phyloP scores from a whole-genome alignment of 2,113 vertebrate genomes.

The Brachirus orientalis region DNA sequence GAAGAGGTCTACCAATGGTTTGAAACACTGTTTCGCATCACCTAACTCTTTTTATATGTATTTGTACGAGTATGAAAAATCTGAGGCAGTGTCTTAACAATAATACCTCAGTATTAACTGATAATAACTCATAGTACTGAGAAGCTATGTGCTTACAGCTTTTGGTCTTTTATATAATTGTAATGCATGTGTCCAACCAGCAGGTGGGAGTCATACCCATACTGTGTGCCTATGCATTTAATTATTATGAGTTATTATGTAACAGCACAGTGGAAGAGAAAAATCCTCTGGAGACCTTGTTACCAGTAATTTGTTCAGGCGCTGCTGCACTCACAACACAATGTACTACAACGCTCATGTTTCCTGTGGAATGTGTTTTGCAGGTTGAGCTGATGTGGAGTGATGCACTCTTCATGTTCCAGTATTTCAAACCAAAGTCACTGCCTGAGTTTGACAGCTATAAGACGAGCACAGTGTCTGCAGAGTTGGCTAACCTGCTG shows the following conservation, averaged over 20 bases:
- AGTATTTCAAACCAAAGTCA: conserved; percentile 97
- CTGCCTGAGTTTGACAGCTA: conserved; percentile 98
- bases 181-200: conserved; percentile 43
- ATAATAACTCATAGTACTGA: background rate
- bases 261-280: conserved; percentile 7
- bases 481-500: conserved; percentile 95
- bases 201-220: conserved; percentile 43
- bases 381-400: conserved; percentile 95
- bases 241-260: conserved; percentile 2
- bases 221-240: background rate
- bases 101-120: no score
- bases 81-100: background rate
- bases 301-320: conserved; percentile 3
- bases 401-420: conserved; percentile 94
- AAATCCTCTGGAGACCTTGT: background rate
- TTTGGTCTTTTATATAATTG: conserved; percentile 25
- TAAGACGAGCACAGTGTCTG: conserved; percentile 98
- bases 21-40: no score
- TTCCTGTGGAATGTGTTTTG: conserved; percentile 25
- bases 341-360: background rate
- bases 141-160: background rate
- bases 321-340: background rate
- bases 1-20: no score
- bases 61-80: no score
- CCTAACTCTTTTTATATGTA: no score